A percentile compares a stretch with the other conserved stretches of the same genome.
Conservation (phyloP, 35 echinoderm and acorn worm species). For the Strongylocentrotus purpuratus region DNA sequence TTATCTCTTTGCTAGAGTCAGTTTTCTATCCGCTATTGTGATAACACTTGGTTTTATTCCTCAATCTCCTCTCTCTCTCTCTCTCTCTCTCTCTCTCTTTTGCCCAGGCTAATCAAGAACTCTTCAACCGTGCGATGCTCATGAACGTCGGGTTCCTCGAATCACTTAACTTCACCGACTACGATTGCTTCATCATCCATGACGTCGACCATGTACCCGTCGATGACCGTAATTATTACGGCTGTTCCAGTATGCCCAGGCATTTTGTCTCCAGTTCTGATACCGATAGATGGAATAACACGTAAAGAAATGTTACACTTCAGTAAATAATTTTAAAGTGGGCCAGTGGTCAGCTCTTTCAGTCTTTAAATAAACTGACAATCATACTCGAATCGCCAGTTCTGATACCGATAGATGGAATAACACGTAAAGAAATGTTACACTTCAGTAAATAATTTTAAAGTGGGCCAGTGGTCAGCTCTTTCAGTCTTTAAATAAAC, state of each 20-base stretch:
- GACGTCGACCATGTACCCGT: slow-evolving; percentile 87
- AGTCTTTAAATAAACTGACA: no score
- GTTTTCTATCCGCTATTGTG: no score
- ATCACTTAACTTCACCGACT: slow-evolving; percentile 77
- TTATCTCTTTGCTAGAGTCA: no score
- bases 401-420: slow-evolving; percentile 79
- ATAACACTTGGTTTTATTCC: no score
- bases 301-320: slow-evolving; percentile 54
- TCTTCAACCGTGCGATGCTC: slow-evolving; percentile 92
- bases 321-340: background rate
- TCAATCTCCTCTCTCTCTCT: background rate
- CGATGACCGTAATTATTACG: slow-evolving; percentile 89
- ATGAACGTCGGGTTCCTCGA: slow-evolving; percentile 91
- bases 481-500: no score
- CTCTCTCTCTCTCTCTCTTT: background rate
- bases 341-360: no score
- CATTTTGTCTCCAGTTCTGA: slow-evolving; percentile 85
- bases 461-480: no score
- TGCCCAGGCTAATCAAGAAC: slow-evolving; percentile 65
- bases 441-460: background rate
- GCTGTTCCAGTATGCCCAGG: slow-evolving; percentile 87
- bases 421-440: slow-evolving; percentile 72
- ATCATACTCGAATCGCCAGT: no score
- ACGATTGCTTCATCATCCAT: slow-evolving; percentile 95
- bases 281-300: slow-evolving; percentile 82